Conservation (phyloP, 2,888 invertebrate genomes). For the Caenorhabditis japonica region DNA sequence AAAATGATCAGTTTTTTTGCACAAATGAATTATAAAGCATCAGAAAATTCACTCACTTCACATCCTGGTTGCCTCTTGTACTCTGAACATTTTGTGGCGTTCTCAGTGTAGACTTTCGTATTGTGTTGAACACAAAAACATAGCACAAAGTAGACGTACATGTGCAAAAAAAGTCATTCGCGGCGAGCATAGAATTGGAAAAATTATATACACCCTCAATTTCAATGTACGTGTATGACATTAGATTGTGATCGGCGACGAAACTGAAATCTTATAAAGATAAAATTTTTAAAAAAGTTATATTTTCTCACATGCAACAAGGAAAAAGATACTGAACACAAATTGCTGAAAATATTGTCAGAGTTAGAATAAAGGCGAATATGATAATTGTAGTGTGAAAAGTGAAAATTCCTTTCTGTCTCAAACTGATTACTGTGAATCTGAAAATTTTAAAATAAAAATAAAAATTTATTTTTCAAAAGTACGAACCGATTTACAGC, state of each 20-base stretch:
- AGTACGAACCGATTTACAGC: conserved; percentile 26
- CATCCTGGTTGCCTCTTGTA: conserved; percentile 8
- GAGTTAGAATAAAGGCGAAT: conserved; percentile 1
- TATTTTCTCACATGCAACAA: conserved; percentile 8
- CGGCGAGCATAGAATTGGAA: conserved; percentile 21
- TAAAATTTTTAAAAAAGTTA: background rate
- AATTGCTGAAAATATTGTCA: background rate
- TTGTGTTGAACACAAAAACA: background rate
- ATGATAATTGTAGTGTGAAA: conserved; percentile 13
- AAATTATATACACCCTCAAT: conserved; percentile 7
- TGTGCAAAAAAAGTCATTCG: conserved; percentile 11
- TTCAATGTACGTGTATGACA: conserved; percentile 12
- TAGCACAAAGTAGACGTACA: conserved; percentile 18
- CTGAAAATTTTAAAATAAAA: conserved; percentile 5
- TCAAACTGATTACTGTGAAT: conserved; percentile 15
- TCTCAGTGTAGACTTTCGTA: background rate
- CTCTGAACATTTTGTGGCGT: conserved; percentile 1
- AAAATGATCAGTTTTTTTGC: too few species aligned
- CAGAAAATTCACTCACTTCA: conserved; percentile 21
- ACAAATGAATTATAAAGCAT: too few species aligned
- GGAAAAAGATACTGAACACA: conserved; percentile 20
- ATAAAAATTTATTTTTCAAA: background rate
- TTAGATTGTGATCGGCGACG: conserved; percentile 6
- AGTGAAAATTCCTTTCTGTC: conserved; percentile 10
- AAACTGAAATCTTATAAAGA: conserved; percentile 14